phyloP scores from a whole-genome alignment of 2,113 vertebrate species.

The Hiodon tergisus region DNA sequence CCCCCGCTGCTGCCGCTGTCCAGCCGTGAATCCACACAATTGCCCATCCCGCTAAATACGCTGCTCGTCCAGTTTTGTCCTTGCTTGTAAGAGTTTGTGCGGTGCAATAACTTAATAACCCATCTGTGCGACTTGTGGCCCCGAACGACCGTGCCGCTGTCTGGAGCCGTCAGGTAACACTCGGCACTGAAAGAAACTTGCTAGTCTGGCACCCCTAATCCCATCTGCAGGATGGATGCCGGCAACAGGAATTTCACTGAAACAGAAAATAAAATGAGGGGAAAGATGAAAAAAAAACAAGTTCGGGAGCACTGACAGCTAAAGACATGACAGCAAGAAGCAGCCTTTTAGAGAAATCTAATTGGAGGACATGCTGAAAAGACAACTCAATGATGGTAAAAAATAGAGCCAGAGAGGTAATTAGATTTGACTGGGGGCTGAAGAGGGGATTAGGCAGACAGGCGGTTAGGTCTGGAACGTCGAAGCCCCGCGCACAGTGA shows the following conservation, averaged over 20 bases:
- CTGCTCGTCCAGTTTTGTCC: too few species aligned
- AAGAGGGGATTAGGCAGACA: background rate
- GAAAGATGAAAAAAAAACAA: slow-evolving; percentile 8
- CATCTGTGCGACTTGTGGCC: too few species aligned
- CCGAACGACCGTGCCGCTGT: too few species aligned
- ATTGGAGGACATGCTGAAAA: slow-evolving; percentile 15
- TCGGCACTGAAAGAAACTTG: too few species aligned
- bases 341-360: slow-evolving; percentile 4
- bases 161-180: too few species aligned
- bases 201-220: too few species aligned
- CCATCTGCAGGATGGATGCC: background rate
- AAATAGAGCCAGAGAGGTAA: slow-evolving; percentile 8
- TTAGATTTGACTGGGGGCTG: slow-evolving; percentile 20
- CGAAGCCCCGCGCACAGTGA: background rate
- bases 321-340: background rate
- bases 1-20: too few species aligned
- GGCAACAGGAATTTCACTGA: background rate
- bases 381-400: slow-evolving; percentile 15
- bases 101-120: too few species aligned
- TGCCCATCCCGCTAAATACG: too few species aligned
- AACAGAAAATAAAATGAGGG: slow-evolving; percentile 13
- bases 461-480: background rate
- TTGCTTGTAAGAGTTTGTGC: too few species aligned
- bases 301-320: slow-evolving; percentile 3
- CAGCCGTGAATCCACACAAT: too few species aligned